Percentiles rank a stretch among this genome's conserved stretches.
Conservation (phyloP, 2,888 invertebrate species). For the Tridacna gigas region DNA sequence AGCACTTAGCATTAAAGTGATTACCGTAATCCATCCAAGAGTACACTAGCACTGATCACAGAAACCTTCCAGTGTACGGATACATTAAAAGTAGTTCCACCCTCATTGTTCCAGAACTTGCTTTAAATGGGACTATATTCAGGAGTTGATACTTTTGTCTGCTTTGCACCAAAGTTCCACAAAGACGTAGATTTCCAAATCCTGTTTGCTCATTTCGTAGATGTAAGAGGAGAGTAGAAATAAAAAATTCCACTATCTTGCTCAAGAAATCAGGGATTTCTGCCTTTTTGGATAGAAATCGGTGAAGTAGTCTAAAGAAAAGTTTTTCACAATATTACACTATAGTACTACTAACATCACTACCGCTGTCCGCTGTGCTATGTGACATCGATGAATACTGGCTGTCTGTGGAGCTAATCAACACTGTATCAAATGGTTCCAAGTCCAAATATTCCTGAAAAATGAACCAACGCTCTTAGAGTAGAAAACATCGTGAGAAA, state of each 20-base stretch:
- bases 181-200: not conserved
- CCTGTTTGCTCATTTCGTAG: not conserved
- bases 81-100: not conserved
- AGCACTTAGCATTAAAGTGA: constrained; percentile 3
- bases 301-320: not conserved
- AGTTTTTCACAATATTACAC: constrained; percentile 40
- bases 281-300: not conserved
- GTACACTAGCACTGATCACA: not conserved
- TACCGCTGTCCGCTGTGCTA: constrained; percentile 73
- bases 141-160: not conserved
- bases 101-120: not conserved
- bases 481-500: not conserved
- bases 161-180: not conserved
- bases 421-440: constrained; percentile 77
- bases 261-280: too few relatives aligned
- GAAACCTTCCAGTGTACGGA: not conserved
- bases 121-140: constrained; percentile 21
- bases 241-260: not conserved
- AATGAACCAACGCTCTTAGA: too few relatives aligned
- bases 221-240: not conserved
- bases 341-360: constrained; percentile 65
- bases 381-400: constrained; percentile 84
- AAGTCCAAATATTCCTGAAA: constrained; percentile 93
- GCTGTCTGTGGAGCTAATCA: constrained; percentile 79
- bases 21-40: not conserved